Evolutionary conservation across 2,797 vertebrate species (phyloP).

Genomic region (Epinephelus coioides): DNA sequence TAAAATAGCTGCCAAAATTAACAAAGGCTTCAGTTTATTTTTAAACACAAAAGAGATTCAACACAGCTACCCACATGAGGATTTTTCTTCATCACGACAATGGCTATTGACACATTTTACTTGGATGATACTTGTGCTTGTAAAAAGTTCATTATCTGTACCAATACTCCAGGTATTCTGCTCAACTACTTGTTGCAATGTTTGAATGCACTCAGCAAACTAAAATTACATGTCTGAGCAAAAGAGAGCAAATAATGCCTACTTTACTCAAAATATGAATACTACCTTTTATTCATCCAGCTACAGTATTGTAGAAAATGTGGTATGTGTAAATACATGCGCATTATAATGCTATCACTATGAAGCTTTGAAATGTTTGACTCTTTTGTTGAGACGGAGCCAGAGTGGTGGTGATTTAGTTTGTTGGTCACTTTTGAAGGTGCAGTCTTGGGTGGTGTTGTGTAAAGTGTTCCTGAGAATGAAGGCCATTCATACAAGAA

Average conservation of each 20-base stretch:
- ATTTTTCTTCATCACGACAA: no score
- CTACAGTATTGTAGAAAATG: not conserved
- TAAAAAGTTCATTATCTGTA: no score
- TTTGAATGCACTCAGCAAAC: constrained; percentile 10
- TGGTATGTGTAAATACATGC: not conserved
- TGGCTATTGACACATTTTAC: no score
- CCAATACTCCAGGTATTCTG: no score
- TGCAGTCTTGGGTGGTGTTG: constrained; percentile 21
- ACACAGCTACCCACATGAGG: no score
- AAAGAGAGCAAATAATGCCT: not conserved
- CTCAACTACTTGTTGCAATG: no score
- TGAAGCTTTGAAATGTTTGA: not conserved
- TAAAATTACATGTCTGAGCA: constrained; percentile 15
- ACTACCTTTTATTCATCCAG: no score
- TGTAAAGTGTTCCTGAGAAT: constrained; percentile 21
- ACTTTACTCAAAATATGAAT: not conserved
- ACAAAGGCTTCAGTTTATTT: no score
- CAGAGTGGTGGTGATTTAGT: constrained; percentile 22
- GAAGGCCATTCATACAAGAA: not conserved
- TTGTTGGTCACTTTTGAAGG: constrained; percentile 21
- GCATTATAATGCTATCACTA: constrained; percentile 2
- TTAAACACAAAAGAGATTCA: no score
- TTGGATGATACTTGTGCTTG: no score
- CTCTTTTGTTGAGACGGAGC: constrained; percentile 3
- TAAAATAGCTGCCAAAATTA: no score